phyloP scores from a whole-genome alignment of 2,113 vertebrate species.

The Corythoichthys haematopterus region DNA sequence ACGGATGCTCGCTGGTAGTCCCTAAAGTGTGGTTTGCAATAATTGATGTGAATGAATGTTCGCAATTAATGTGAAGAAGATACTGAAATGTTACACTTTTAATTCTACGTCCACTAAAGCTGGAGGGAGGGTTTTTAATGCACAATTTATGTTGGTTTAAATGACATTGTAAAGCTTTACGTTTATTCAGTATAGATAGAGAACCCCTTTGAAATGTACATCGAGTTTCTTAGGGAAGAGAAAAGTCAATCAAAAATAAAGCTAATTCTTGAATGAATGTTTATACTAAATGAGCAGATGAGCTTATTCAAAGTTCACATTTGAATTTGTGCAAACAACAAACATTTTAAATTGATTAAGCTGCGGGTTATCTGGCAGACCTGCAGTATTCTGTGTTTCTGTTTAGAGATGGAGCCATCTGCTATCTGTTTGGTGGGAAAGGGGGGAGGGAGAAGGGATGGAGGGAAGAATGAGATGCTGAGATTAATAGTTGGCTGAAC shows the following conservation, averaged over 20 bases:
- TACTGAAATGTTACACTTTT: constrained; percentile 19
- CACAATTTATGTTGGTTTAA: background rate
- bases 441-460: constrained; percentile 7
- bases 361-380: constrained; percentile 28
- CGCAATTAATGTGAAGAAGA: constrained; percentile 18
- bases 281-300: background rate
- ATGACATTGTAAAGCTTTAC: background rate
- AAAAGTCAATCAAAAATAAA: background rate
- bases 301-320: too few species aligned
- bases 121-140: constrained; percentile 7
- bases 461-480: background rate
- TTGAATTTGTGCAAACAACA: background rate
- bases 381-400: constrained; percentile 21
- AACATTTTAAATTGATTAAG: constrained; percentile 25
- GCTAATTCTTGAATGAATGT: background rate
- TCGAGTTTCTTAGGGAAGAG: background rate
- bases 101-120: background rate
- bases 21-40: constrained; percentile 17
- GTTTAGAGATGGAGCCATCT: constrained; percentile 32
- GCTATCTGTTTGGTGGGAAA: constrained; percentile 10
- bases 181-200: background rate
- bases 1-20: constrained; percentile 25
- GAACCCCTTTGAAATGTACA: background rate
- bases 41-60: constrained; percentile 11
- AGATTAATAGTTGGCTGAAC: constrained; percentile 21